Percentiles rank a stretch among this genome's conserved stretches.
These are phyloP conservation scores for Siderastrea siderea DNA, from an alignment of 92 coral and sea anemone species.

Conservation along the genomic window DNA sequence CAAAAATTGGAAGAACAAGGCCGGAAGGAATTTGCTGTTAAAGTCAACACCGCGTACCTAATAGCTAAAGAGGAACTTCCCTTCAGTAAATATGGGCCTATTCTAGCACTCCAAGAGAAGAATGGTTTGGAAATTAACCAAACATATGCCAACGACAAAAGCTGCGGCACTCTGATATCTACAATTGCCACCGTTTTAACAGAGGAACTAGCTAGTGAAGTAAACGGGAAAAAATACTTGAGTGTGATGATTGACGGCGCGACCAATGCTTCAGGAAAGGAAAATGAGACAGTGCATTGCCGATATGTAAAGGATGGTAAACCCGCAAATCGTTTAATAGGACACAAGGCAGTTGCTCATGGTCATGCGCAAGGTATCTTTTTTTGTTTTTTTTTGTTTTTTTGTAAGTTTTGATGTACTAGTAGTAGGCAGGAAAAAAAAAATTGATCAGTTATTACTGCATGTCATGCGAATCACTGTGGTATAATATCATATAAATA, in stretches of 20 bases:
- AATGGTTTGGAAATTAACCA: slow-evolving; percentile 25
- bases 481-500: no score
- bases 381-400: not conserved
- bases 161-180: slow-evolving; percentile 42
- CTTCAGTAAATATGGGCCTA: slow-evolving; percentile 32
- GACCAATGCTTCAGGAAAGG: slow-evolving; percentile 22
- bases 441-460: no score
- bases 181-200: slow-evolving; percentile 15
- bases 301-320: slow-evolving; percentile 17
- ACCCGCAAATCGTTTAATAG: slow-evolving; percentile 8
- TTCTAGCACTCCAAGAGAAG: slow-evolving; percentile 52
- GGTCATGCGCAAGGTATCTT: slow-evolving; percentile 30
- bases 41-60: slow-evolving; percentile 45
- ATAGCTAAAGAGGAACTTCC: slow-evolving; percentile 61
- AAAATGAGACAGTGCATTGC: slow-evolving; percentile 33
- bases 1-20: slow-evolving; percentile 30
- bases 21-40: slow-evolving; percentile 44
- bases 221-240: slow-evolving; percentile 38
- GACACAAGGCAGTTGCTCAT: slow-evolving; percentile 29
- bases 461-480: no score
- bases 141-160: slow-evolving; percentile 48
- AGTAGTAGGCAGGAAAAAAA: slow-evolving; percentile 24
- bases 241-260: slow-evolving; percentile 52
- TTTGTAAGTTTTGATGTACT: slow-evolving; percentile 32
- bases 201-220: slow-evolving; percentile 20